These are phyloP conservation scores for Notoglanidium macrostoma DNA, from an alignment of 2,797 vertebrate species.

Conservation along the genomic window DNA sequence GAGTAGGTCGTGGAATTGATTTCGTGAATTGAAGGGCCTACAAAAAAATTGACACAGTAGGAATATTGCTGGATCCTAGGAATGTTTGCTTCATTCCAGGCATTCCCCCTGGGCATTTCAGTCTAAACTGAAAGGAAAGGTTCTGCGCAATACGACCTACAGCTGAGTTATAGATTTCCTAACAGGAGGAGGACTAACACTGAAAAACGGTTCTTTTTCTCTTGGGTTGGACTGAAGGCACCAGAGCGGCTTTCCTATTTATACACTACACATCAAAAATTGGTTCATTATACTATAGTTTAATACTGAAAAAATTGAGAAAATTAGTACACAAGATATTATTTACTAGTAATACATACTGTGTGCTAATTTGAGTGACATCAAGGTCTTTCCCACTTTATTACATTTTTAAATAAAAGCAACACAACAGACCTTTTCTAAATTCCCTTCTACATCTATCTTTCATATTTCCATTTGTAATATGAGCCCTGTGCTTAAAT, in stretches of 20 bases:
- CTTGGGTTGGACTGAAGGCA: neutral
- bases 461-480: neutral
- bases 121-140: neutral
- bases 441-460: neutral
- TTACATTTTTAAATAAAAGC: neutral
- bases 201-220: neutral
- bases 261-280: neutral
- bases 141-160: constrained; percentile 5
- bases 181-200: neutral
- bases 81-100: constrained; percentile 12
- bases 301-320: neutral
- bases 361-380: neutral
- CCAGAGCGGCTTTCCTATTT: neutral
- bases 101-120: constrained; percentile 1
- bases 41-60: neutral
- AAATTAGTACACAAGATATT: neutral
- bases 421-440: neutral
- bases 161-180: constrained; percentile 15
- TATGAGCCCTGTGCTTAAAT: neutral
- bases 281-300: no score
- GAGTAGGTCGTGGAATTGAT: neutral
- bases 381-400: neutral
- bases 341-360: neutral
- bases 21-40: neutral
- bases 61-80: neutral